phyloP scores from a whole-genome alignment of 2,797 vertebrate species.

The Serranus cabrilla region DNA sequence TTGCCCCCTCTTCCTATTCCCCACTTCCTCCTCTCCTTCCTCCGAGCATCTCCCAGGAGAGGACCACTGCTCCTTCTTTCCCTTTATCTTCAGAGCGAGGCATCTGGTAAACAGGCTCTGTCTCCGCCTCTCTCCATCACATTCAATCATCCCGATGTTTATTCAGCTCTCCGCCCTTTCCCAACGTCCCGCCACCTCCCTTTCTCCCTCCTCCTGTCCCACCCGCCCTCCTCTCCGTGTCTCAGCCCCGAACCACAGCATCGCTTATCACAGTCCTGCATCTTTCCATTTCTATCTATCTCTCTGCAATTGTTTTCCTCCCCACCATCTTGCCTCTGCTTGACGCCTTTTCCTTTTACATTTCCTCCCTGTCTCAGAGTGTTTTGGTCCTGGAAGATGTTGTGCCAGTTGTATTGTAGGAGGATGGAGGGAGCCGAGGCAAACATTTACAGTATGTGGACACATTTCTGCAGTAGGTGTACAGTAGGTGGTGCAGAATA shows the following conservation, averaged over 20 bases:
- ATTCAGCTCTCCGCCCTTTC: conserved; percentile 67
- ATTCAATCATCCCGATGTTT: conserved; percentile 74
- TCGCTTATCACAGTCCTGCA: conserved; percentile 52
- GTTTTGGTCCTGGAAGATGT: conserved; percentile 31
- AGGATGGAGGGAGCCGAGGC: neutral
- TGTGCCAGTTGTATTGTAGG: conserved; percentile 19
- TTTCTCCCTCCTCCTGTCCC: conserved; percentile 38
- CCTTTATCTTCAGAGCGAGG: conserved; percentile 70
- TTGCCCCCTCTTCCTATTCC: conserved; percentile 62
- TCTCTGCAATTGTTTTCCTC: conserved; percentile 47
- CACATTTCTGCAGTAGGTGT: conserved; percentile 5
- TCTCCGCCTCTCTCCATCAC: conserved; percentile 75
- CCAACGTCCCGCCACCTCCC: conserved; percentile 47
- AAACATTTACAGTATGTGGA: neutral
- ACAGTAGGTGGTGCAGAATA: neutral
- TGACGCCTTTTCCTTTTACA: conserved; percentile 28
- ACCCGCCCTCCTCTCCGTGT: conserved; percentile 27
- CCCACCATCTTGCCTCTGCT: conserved; percentile 33
- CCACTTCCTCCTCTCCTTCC: conserved; percentile 55
- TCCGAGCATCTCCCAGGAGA: conserved; percentile 66
- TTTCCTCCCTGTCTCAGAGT: conserved; percentile 39
- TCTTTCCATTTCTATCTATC: conserved; percentile 58
- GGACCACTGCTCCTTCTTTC: conserved; percentile 52
- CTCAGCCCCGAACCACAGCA: conserved; percentile 40
- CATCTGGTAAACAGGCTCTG: conserved; percentile 75